A percentile compares a stretch with the other conserved stretches of the same genome.
Evolutionary conservation across 2,888 invertebrate genomes (phyloP).

Genomic region (Rhagonycha lutea): DNA sequence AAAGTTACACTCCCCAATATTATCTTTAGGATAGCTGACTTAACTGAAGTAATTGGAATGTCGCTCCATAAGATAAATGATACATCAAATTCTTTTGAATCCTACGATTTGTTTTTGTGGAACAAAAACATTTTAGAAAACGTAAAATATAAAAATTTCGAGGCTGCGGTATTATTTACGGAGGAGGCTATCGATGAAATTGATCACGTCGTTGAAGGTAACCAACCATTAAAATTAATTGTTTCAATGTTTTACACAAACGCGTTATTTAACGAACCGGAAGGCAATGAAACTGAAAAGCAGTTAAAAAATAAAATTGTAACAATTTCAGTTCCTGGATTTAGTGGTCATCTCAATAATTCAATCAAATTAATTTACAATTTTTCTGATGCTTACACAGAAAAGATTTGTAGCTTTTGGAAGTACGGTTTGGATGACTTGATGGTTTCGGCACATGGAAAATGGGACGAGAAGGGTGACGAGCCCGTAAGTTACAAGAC

Average conservation of each 20-base stretch:
- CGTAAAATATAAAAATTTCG: neutral
- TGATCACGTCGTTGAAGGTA: neutral
- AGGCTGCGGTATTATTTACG: conserved; percentile 29
- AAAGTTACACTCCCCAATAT: conserved; percentile 5
- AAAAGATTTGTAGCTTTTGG: conserved; percentile 57
- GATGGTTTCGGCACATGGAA: conserved; percentile 49
- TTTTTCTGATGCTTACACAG: conserved; percentile 24
- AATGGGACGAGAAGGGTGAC: conserved; percentile 15
- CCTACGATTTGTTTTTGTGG: neutral
- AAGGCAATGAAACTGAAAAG: neutral
- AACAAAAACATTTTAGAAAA: neutral
- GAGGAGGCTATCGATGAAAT: neutral
- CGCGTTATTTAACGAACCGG: conserved; percentile 27
- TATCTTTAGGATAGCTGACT: conserved; percentile 18
- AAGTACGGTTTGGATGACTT: conserved; percentile 55
- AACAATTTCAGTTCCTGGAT: neutral
- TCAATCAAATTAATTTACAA: conserved; percentile 59
- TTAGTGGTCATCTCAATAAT: conserved; percentile 40
- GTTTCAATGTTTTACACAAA: conserved; percentile 28
- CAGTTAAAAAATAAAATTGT: neutral
- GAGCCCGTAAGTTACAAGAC: conserved; percentile 32
- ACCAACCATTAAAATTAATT: conserved; percentile 14
- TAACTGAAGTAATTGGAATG: conserved; percentile 10
- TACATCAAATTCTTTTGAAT: neutral
- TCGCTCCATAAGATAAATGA: neutral